Percentiles rank a stretch among this genome's conserved stretches.
phyloP scores from a whole-genome alignment of 2,113 vertebrate genomes.

The Platichthys stellatus region DNA sequence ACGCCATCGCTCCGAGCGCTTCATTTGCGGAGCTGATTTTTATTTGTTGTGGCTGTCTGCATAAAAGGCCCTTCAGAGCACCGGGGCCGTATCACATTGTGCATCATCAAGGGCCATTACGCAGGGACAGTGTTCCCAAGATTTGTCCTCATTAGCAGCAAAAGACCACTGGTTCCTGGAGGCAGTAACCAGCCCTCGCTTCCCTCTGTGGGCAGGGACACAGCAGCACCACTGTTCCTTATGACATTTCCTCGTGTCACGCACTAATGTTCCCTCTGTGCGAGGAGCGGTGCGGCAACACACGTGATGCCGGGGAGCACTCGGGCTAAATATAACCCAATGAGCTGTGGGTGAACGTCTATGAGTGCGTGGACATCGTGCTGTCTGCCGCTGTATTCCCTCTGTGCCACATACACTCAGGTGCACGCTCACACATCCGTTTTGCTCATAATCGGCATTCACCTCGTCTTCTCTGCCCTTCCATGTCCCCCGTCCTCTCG shows the following conservation, averaged over 20 bases:
- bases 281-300: slow-evolving; percentile 29
- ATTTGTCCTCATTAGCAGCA: slow-evolving; percentile 64
- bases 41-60: slow-evolving; percentile 25
- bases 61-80: slow-evolving; percentile 11
- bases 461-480: slow-evolving; percentile 17
- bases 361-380: slow-evolving; percentile 28
- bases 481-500: slow-evolving; percentile 7
- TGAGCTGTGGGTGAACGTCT: slow-evolving; percentile 48
- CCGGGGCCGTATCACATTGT: neutral
- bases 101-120: slow-evolving; percentile 22
- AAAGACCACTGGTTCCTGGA: slow-evolving; percentile 62
- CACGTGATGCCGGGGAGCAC: slow-evolving; percentile 53
- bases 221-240: slow-evolving; percentile 42
- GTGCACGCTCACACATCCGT: slow-evolving; percentile 4
- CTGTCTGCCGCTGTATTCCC: slow-evolving; percentile 19
- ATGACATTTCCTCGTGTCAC: slow-evolving; percentile 75
- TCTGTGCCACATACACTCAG: slow-evolving; percentile 13
- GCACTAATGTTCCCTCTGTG: slow-evolving; percentile 46
- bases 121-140: neutral
- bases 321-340: slow-evolving; percentile 67
- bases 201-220: slow-evolving; percentile 24
- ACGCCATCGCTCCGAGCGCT: neutral
- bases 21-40: slow-evolving; percentile 22
- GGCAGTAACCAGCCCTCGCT: slow-evolving; percentile 32
- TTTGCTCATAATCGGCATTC: slow-evolving; percentile 45